A percentile compares a stretch with the other conserved stretches of the same genome.
Conservation (phyloP, 35 echinoderm and acorn worm genomes). For the Amphiura filiformis region DNA sequence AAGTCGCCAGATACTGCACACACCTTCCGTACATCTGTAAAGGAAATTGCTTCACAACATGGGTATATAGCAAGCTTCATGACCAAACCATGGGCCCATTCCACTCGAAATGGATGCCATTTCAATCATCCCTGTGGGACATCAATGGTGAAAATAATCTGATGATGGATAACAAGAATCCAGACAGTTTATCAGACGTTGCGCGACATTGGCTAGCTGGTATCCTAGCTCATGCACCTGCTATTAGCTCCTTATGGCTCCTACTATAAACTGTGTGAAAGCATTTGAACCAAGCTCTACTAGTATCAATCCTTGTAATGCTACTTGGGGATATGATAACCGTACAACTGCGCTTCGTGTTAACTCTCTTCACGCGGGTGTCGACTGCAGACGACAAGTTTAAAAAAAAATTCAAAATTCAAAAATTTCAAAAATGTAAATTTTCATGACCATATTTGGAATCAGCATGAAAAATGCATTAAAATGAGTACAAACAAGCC, state of each 20-base stretch:
- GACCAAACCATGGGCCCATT: slow-evolving; percentile 4
- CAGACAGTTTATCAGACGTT: slow-evolving; percentile 45
- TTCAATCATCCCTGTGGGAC: too few species aligned
- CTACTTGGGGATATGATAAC: slow-evolving; percentile 83
- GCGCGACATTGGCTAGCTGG: slow-evolving; percentile 69
- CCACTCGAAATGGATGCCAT: slow-evolving; percentile 53
- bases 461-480: too few species aligned
- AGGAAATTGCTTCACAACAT: slow-evolving; percentile 63
- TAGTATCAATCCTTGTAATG: too few species aligned
- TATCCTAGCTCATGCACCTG: slow-evolving; percentile 51
- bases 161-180: slow-evolving; percentile 15
- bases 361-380: too few species aligned
- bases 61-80: too few species aligned
- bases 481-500: too few species aligned
- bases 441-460: too few species aligned
- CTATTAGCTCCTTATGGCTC: slow-evolving; percentile 52
- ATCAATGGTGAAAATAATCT: slow-evolving; percentile 17
- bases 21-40: slow-evolving; percentile 59
- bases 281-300: too few species aligned
- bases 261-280: slow-evolving; percentile 61
- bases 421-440: too few species aligned
- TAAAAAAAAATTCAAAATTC: too few species aligned
- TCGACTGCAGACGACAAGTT: too few species aligned
- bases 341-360: slow-evolving; percentile 61
- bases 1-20: slow-evolving; percentile 48